Percentiles rank a stretch among this genome's conserved stretches.
Conservation (phyloP, 2,888 invertebrate species). For the Nycteola revayana region DNA sequence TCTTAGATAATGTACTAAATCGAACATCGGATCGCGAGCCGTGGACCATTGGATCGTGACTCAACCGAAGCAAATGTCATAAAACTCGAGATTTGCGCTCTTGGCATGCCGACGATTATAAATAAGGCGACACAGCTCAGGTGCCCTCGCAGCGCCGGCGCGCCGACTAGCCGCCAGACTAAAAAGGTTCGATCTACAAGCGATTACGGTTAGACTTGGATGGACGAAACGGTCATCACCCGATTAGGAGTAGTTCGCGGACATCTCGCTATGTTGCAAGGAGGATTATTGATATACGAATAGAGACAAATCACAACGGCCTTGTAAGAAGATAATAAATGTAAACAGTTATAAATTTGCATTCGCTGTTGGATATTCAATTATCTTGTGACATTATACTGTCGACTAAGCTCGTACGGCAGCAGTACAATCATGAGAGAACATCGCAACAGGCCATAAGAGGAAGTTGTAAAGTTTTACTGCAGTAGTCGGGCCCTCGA, state of each 20-base stretch:
- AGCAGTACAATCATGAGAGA: no score
- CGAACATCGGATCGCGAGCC: slow-evolving; percentile 29
- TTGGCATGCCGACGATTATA: slow-evolving; percentile 36
- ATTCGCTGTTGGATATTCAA: no score
- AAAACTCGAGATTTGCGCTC: slow-evolving; percentile 36
- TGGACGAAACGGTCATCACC: slow-evolving; percentile 23
- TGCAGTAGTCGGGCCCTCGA: slow-evolving; percentile 42
- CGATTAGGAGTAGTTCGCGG: slow-evolving; percentile 28
- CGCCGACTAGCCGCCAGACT: slow-evolving; percentile 46
- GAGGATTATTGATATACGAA: slow-evolving; percentile 22
- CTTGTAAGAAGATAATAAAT: slow-evolving; percentile 55
- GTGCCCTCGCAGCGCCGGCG: slow-evolving; percentile 53
- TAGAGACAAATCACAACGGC: slow-evolving; percentile 39
- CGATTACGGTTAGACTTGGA: slow-evolving; percentile 26
- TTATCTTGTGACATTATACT: no score
- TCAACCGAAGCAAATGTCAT: slow-evolving; percentile 40
- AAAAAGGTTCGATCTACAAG: slow-evolving; percentile 47
- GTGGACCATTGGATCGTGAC: slow-evolving; percentile 33
- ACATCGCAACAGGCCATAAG: slow-evolving; percentile 24
- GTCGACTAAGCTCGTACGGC: no score
- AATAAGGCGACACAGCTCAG: slow-evolving; percentile 43
- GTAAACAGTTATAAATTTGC: slow-evolving; percentile 30
- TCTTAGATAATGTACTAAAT: slow-evolving; percentile 37
- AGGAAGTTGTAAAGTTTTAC: slow-evolving; percentile 62
- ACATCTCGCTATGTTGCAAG: slow-evolving; percentile 24